These are phyloP conservation scores for Apomyelois bistriatella DNA, from an alignment of 2,888 invertebrate species.

Conservation along the genomic window DNA sequence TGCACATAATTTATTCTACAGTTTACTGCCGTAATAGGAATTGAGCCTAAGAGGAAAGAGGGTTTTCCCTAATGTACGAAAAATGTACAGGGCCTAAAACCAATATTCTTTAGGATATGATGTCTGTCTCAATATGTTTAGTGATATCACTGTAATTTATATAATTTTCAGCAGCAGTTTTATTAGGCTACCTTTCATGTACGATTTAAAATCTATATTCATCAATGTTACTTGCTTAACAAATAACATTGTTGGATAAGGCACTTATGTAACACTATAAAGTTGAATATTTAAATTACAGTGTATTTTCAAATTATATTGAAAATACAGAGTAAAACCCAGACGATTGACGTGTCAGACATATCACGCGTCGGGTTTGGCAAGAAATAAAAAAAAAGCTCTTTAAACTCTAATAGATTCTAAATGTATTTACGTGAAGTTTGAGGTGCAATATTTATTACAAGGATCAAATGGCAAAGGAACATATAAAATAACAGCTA, in stretches of 20 bases:
- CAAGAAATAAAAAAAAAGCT: conserved; percentile 34
- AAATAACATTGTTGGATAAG: conserved; percentile 15
- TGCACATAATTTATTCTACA: no score
- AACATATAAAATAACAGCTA: not conserved
- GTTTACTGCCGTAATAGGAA: no score
- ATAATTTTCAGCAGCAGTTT: not conserved
- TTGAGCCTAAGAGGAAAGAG: no score
- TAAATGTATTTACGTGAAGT: conserved; percentile 4
- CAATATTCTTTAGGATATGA: no score
- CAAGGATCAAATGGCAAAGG: not conserved
- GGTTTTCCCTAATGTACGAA: no score
- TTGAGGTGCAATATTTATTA: conserved; percentile 2
- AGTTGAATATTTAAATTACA: conserved; percentile 15
- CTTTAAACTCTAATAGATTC: conserved; percentile 32
- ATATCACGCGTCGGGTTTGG: conserved; percentile 25
- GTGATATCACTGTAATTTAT: no score
- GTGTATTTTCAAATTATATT: conserved; percentile 14
- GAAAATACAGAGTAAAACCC: conserved; percentile 2
- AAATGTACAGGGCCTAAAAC: no score
- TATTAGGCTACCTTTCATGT: not conserved
- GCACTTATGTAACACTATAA: conserved; percentile 15
- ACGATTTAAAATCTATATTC: conserved; percentile 6
- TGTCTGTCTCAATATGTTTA: no score
- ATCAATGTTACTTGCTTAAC: no score
- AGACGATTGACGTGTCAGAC: conserved; percentile 15